Evolutionary conservation across 2,888 invertebrate species (phyloP), one percentile per base, ranked within the genome.

Genomic region (Drosophila koepferae): DNA sequence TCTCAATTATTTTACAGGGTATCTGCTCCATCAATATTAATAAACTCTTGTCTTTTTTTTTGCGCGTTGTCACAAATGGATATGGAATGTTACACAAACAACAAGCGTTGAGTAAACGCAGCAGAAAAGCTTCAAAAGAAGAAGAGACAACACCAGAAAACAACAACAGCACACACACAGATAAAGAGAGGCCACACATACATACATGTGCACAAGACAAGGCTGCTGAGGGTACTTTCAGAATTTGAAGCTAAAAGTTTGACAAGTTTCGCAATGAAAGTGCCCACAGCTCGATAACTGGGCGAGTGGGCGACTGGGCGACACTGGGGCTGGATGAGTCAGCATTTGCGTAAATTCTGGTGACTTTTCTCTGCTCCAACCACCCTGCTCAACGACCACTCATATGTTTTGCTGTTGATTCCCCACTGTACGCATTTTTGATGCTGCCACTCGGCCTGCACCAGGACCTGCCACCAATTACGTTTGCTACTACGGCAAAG

Each of bases 71-170:
- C 77, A 81, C 83, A 84, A 84, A 84, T 84, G 83, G 83, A 86
- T 81, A 74, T 86, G 83, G 86, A 84, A 84, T 84, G 83, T 84
- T 83, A 83, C 83, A 86, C 80, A 84, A 84, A 86, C 83, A 84
- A 72, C 73, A 71, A 63, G 72, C 55, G 55, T 31, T 38, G 54
- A 49, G 62, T 63, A 71, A 72, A 68, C 76, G 65, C 53, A 65
- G 60, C 74, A 64, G 43, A 58, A 73, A 62, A 73, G 55, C 64
- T 62, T 23, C 59, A 48, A 65, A 48, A 49, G 55, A 46, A 41
- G 49, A 34, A 51, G 43, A 55, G 53, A 41, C 43, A 53, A 56
- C 53, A 76, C 44, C 58, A 58, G 58, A 44, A 34, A 20, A 44
- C 53, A 51, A 55, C 66, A 66, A 55, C 44, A 63, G 20, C n/a